Evolutionary conservation across 2,113 vertebrate species (phyloP), one percentile per base, ranked within the genome.

Genomic region (Pteropus alecto): DNA sequence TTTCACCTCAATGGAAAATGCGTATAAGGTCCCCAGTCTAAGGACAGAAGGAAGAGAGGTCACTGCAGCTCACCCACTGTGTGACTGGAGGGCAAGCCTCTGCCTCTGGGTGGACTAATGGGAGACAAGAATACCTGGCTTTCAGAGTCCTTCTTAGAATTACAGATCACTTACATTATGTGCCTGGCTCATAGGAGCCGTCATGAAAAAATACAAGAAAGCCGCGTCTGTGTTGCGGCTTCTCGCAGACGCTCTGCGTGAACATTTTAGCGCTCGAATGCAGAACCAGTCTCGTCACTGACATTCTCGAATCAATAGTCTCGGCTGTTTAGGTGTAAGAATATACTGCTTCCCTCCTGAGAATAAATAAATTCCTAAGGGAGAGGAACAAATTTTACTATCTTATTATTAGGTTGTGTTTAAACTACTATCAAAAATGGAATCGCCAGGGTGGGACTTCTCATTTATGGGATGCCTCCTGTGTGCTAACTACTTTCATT

Each of bases 311-410:
- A 7, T 8, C 68, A 24, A 13, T 33, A 16, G 48, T 30, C 30
- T 19, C 7, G 3, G 67, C 7, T 18, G 60, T 41, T 56, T n/a
- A 11, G 24, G 22, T 38, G 7, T 33, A 73, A 7, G 41, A 63
- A 63, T 9, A 24, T 5, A 41, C n/a, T 9, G 51, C 28, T 19
- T n/a, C 35, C 46, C 81, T 12, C 79, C 63, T 8, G 19, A 85
- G n/a, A 26, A 65, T 19, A 4, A 0, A 12, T 24, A 4, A 0
- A 12, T 24, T 38, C 16, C 4, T 18, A 22, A 41, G 60, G 12
- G 38, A 74, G n/a, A 46, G 38, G n/a, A 38, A 30, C 33, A 7
- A 33, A 33, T 41, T 9, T 54, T 16, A 54, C n/a, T 15, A 2
- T 48, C 51, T 24, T 48, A 48, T 12, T 7, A 54, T 46, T 10